These are phyloP conservation scores for Chrysogorgia sp. DNA, from an alignment of 92 coral and sea anemone species.

Conservation along the genomic window DNA sequence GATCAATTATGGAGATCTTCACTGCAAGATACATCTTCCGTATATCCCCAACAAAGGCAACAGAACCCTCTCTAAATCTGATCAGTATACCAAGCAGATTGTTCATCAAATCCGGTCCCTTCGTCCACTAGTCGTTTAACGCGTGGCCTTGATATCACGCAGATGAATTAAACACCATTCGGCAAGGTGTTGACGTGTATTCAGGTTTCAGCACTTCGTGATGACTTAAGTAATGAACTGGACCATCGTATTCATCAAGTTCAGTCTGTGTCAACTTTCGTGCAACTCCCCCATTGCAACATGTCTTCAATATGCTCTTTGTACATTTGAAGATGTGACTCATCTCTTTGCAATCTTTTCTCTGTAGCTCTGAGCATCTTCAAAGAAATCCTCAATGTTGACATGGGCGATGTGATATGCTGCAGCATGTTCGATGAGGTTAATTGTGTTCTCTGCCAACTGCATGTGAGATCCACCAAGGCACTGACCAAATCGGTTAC, in stretches of 20 bases:
- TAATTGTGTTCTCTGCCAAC: not conserved
- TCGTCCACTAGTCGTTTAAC: slow-evolving; percentile 44
- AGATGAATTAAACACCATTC: slow-evolving; percentile 60
- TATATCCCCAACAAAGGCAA: slow-evolving; percentile 48
- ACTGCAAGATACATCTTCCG: slow-evolving; percentile 52
- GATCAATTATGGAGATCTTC: slow-evolving; percentile 42
- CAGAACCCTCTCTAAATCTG: slow-evolving; percentile 43
- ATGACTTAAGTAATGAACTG: slow-evolving; percentile 47
- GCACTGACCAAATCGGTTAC: slow-evolving; percentile 64
- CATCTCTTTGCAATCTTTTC: slow-evolving; percentile 34
- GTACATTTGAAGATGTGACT: slow-evolving; percentile 3
- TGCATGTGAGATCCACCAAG: slow-evolving; percentile 44
- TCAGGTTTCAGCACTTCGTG: slow-evolving; percentile 51
- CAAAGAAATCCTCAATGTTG: slow-evolving; percentile 36
- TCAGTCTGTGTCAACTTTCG: slow-evolving; percentile 36
- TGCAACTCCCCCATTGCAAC: slow-evolving; percentile 46
- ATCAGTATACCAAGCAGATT: slow-evolving; percentile 54
- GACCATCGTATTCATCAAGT: slow-evolving; percentile 35
- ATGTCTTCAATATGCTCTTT: slow-evolving; percentile 40
- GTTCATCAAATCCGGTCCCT: slow-evolving; percentile 43
- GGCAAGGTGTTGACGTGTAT: slow-evolving; percentile 57
- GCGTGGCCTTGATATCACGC: slow-evolving; percentile 54
- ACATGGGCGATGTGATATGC: not conserved
- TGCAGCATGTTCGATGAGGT: slow-evolving; percentile 7
- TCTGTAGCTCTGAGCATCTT: slow-evolving; percentile 39